phyloP scores from a whole-genome alignment of 2,113 vertebrate genomes.

The Nanorana parkeri region DNA sequence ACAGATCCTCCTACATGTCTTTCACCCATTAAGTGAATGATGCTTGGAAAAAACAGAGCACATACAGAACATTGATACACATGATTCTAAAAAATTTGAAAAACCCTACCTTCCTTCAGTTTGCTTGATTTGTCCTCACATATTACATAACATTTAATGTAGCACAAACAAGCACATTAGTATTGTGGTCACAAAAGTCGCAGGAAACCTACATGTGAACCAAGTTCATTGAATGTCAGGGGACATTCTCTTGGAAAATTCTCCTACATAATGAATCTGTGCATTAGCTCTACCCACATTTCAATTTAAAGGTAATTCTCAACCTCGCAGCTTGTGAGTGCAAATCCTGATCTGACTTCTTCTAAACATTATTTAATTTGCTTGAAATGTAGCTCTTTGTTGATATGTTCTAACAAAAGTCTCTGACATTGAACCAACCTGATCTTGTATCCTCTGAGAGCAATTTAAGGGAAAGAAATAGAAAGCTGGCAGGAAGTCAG shows the following conservation, averaged over 20 bases:
- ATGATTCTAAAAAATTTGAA: no score
- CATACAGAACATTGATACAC: no score
- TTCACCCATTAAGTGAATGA: no score
- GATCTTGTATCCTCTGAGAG: constrained; percentile 56
- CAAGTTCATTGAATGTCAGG: constrained; percentile 31
- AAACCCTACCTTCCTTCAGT: background rate
- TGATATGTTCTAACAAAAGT: constrained; percentile 56
- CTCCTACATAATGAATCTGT: constrained; percentile 16
- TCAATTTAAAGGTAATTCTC: constrained; percentile 54
- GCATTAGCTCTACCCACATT: constrained; percentile 42
- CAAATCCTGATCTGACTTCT: constrained; percentile 46
- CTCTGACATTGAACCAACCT: constrained; percentile 56
- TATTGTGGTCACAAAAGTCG: constrained; percentile 28
- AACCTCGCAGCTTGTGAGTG: constrained; percentile 42
- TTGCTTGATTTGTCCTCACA: background rate
- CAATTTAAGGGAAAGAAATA: constrained; percentile 58
- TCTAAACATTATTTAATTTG: constrained; percentile 57
- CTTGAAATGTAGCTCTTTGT: constrained; percentile 50
- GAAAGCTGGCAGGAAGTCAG: constrained; percentile 55
- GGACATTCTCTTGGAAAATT: constrained; percentile 11
- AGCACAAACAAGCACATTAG: background rate
- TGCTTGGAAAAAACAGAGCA: no score
- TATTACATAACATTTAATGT: background rate
- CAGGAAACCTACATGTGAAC: background rate
- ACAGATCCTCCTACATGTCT: no score